Conservation (phyloP, 2,888 invertebrate genomes). For the Cartodere bifasciata region DNA sequence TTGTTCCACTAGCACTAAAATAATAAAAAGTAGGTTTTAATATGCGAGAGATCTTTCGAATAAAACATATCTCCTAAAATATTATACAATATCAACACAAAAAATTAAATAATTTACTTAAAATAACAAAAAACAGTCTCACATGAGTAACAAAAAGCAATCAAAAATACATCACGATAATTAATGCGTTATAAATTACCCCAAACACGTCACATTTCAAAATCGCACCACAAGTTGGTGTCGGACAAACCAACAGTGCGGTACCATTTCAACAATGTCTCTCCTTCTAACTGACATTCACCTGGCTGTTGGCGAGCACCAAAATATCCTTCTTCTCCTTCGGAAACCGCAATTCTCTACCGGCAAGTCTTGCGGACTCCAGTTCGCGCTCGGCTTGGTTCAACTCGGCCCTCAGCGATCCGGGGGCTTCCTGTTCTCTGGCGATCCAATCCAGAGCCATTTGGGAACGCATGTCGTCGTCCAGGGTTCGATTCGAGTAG, state of each 20-base stretch:
- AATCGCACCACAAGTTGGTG: too few species aligned
- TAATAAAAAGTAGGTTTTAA: too few species aligned
- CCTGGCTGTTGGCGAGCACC: constrained; percentile 76
- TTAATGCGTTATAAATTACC: constrained; percentile 1
- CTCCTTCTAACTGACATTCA: constrained; percentile 39
- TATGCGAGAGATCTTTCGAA: constrained; percentile 19
- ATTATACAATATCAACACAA: constrained; percentile 23
- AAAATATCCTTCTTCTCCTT: constrained; percentile 93
- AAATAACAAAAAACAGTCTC: constrained; percentile 22
- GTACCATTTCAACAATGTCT: constrained; percentile 5
- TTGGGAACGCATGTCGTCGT: constrained; percentile 91
- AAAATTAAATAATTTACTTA: constrained; percentile 24
- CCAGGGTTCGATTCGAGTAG: constrained; percentile 82
- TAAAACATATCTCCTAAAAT: constrained; percentile 13
- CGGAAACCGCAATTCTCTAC: constrained; percentile 82
- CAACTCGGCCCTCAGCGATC: constrained; percentile 69
- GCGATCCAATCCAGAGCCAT: constrained; percentile 96
- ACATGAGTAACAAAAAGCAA: constrained; percentile 17
- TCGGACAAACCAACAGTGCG: too few species aligned
- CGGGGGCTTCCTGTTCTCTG: constrained; percentile 58
- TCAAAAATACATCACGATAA: not conserved
- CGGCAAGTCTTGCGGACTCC: constrained; percentile 73
- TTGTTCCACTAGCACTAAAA: too few species aligned
- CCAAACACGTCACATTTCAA: too few species aligned
- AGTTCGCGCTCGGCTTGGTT: constrained; percentile 77